phyloP scores from a whole-genome alignment of 2,888 invertebrate genomes.

The Lycia hirtaria region DNA sequence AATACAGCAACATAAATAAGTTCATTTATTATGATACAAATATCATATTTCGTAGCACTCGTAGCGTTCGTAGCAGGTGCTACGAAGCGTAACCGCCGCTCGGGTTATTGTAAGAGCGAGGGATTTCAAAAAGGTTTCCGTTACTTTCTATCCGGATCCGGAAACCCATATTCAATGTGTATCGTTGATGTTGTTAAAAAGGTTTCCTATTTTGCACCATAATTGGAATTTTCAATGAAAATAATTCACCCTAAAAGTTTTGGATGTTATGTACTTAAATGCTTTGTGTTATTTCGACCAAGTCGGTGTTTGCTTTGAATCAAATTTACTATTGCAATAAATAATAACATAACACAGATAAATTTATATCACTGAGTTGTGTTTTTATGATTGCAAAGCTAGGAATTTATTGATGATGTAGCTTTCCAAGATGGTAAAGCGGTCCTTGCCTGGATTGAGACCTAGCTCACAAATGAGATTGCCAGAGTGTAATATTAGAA shows the following conservation, averaged over 20 bases:
- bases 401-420: no score
- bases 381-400: no score
- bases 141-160: slow-evolving; percentile 50
- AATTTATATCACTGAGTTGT: no score
- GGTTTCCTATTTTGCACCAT: slow-evolving; percentile 15
- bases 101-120: slow-evolving; percentile 50
- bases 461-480: no score
- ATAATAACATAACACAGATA: not conserved
- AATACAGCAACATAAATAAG: slow-evolving; percentile 17
- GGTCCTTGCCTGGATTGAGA: no score
- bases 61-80: slow-evolving; percentile 52
- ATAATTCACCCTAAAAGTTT: slow-evolving; percentile 2
- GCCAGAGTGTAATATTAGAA: no score
- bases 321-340: not conserved
- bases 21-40: slow-evolving; percentile 13
- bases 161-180: slow-evolving; percentile 51
- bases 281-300: not conserved
- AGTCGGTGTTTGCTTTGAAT: not conserved
- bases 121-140: slow-evolving; percentile 47
- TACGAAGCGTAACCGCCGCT: slow-evolving; percentile 47
- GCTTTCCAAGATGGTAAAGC: no score
- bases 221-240: not conserved
- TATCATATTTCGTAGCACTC: slow-evolving; percentile 21
- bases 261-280: not conserved
- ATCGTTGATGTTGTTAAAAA: slow-evolving; percentile 49